Base-by-base conservation (phyloP, 2,113 vertebrate species). In the Corythoichthys intestinalis region DNA sequence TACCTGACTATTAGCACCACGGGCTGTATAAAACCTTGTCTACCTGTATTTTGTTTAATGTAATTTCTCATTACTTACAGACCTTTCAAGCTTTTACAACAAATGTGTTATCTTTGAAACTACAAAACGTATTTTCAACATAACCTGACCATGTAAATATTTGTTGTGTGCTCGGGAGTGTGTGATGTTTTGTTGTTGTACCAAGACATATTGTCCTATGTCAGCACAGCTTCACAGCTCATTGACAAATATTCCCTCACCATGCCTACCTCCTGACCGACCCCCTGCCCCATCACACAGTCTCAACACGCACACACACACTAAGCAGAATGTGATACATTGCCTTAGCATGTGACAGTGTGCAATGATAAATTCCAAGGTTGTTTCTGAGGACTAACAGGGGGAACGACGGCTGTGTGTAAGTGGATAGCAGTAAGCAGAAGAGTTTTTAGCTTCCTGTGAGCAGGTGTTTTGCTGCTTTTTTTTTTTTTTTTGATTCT, bases 191-290 rank as follows among this genome's bases (percentile, higher is more conserved):
- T 69, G 73, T 78, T 81, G 66, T 71, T 70, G 71, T 67, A 79
- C 73, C 68, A 82, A 84, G 80, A 82, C 66, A 58, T 82, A 46
- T 82, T 81, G 74, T 78, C 70, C 73, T 75, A 80, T 86, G 85
- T 90, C 86, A 84, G 77, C 77, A 65, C 56, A 57, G 73, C 65
- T 63, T 87, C 70, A 59, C 85, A 85, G 75, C 73, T 69, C 79
- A 66, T 68, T 70, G 86, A 72, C 74, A 87, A 82, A 89, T 87
- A 86, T 77, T 79, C 80, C 68, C 70, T 76, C 4, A 1, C 72
- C 74, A 77, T 76, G 81, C 74, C 78, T 75, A 70, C 75, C 76
- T 74, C 81, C 72, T 66, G 71, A 71, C 70, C 59, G 75, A 66
- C 72, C 69, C 75, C 34, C 56, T 59, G 35, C 74, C 58, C 76